Evolutionary conservation across 2,113 vertebrate species (phyloP).

Genomic region (Coryphaenoides rupestris): DNA sequence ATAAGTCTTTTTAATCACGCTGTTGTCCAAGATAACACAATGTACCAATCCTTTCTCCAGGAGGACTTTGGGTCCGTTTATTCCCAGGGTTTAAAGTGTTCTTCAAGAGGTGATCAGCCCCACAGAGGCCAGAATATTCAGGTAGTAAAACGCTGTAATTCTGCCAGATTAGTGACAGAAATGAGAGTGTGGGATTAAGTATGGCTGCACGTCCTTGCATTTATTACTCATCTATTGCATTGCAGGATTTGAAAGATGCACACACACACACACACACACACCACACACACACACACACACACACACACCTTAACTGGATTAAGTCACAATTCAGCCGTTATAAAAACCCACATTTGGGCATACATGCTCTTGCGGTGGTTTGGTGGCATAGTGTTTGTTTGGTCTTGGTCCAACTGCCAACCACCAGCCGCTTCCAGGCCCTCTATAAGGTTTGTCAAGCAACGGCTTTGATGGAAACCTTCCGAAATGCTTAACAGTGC

Average conservation of each 20-base stretch:
- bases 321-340: too few relatives aligned
- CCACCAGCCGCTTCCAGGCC: too few relatives aligned
- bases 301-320: constrained; percentile 9
- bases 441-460: too few relatives aligned
- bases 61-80: constrained; percentile 31
- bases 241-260: constrained; percentile 48
- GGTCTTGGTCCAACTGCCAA: too few relatives aligned
- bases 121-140: constrained; percentile 54
- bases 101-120: constrained; percentile 48
- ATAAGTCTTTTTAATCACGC: constrained; percentile 35
- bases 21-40: constrained; percentile 47
- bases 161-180: constrained; percentile 68
- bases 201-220: constrained; percentile 53
- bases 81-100: constrained; percentile 42
- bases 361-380: too few relatives aligned
- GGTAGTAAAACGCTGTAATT: constrained; percentile 63
- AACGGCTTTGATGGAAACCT: too few relatives aligned
- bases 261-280: constrained; percentile 30
- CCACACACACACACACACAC: constrained; percentile 18
- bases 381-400: too few relatives aligned
- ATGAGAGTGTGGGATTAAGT: constrained; percentile 63
- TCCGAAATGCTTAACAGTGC: too few relatives aligned
- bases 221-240: constrained; percentile 63
- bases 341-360: too few relatives aligned
- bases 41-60: constrained; percentile 34